Conservation (phyloP, 2,888 invertebrate species). For the Notocelia uddmanniana region DNA sequence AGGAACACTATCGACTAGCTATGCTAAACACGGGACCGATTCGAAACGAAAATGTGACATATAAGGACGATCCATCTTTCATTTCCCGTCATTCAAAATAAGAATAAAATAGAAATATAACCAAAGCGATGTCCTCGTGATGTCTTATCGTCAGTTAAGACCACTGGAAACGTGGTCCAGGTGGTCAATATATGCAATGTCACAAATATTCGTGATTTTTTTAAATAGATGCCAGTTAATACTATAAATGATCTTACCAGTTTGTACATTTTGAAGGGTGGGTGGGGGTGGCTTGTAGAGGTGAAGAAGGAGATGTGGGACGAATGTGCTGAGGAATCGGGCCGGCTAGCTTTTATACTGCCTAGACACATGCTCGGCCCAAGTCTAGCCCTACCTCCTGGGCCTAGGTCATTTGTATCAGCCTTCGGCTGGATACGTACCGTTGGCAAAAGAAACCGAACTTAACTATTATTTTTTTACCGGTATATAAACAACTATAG, state of each 20-base stretch:
- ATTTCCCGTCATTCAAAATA: too few species aligned
- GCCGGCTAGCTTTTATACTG: constrained; percentile 75
- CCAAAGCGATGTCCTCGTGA: too few species aligned
- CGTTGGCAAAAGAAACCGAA: constrained; percentile 59
- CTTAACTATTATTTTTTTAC: background rate
- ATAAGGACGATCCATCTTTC: too few species aligned
- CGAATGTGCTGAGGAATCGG: constrained; percentile 76
- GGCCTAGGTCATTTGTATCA: constrained; percentile 76
- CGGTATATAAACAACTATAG: too few species aligned
- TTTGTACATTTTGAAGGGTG: constrained; percentile 85
- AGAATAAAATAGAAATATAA: too few species aligned
- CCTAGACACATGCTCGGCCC: constrained; percentile 71
- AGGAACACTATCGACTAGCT: too few species aligned
- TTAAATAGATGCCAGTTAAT: background rate
- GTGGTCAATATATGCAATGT: background rate
- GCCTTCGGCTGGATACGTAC: constrained; percentile 65
- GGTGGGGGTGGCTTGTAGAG: constrained; percentile 62
- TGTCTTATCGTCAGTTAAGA: background rate
- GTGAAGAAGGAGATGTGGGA: constrained; percentile 68
- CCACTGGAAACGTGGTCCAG: background rate
- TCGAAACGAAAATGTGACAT: too few species aligned
- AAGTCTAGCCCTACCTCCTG: constrained; percentile 79
- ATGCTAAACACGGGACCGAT: too few species aligned
- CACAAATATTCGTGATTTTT: background rate
- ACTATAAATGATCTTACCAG: constrained; percentile 79